Evolutionary conservation across 1,140 invertebrate genomes (phyloP), one percentile per base, ranked within the genome.

Genomic region (Paracyclopina nana): DNA sequence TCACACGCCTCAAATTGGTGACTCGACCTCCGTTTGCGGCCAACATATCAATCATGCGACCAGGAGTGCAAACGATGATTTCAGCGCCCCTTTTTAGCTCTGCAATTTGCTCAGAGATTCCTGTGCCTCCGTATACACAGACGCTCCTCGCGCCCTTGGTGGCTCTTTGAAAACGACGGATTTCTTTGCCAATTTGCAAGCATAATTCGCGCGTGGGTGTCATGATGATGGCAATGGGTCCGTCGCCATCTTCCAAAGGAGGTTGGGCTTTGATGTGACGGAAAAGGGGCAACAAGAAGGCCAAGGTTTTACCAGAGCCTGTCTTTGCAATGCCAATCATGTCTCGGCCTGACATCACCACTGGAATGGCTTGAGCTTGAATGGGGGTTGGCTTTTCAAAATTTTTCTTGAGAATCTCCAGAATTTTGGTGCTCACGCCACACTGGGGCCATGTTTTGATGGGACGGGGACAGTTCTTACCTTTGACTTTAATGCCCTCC

Each of bases 21-120:
- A 98, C 94, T 54, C 58, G 58, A 70, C 91, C 94, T 51, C 80
- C 87, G 63, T 99, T 99, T 4, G 92, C 94, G 0, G 91, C 87
- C 46, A 99, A 65, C 91, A 99, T 97, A 63, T 99, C 95, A 59
- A 99, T 99, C 94, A 99, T 98, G 55, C 95, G 72, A 0, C 95
- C 95, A 0, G 95, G 94, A 0, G 95, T 99, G 59, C 94, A 98
- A 0, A 99, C 92, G 53, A 99, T 92, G 52, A 99, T 92, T 68
- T 98, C 92, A 0, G 91, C 86, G 14, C 94, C 94, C 43, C 91
- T 73, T 65, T 99, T 98, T 44, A 99, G 62, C 79, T 67, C 91
- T 0, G 91, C 91, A 58, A 98, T 98, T 67, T 92, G 79, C 67
- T 94, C 88, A 1, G 82, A 91, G 55, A 92, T 91, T 0, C 86